Base-by-base conservation (phyloP, 35 echinoderm and acorn worm species). In the Patiria miniata region DNA sequence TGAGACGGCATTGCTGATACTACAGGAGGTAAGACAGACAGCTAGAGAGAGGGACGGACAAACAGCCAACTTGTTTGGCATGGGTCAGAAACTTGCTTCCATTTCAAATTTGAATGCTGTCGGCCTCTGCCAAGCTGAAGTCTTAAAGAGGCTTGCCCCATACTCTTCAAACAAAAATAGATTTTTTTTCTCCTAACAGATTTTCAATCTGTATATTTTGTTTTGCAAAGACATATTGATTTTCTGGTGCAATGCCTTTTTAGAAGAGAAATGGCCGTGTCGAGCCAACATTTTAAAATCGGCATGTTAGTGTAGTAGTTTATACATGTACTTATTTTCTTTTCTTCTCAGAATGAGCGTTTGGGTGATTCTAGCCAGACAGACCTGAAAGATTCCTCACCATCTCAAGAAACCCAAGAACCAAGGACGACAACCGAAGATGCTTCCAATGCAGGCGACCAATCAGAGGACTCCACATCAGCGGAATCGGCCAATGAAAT, bases 1-100 rank as follows among this genome's bases (percentile, higher is more conserved):
- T 78, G 85, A 87, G 39, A 77, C 77, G 12, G 85, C 85, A 50
- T 19, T 30, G 28, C 21, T 78, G 5, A 78, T 87, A 34, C 32
- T 87, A 30, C 16, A 79, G 37, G 40, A 87, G 76, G 85, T 87
- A 52, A 37, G 78, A n/a, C 42, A 47, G 12, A 17, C 17, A 69
- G 22, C 61, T 36, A 69, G 61, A 69, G 83, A 85, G 29, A 69
- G 32, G 17, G 28, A 61, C 18, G 22, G 33, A 6, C 16, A 61
- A 36, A 5, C 61, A 36, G 61, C 3, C 5, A 36, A 36, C 34
- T 8, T 6, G 61, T 29, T 26, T 29, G 22, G 17, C 22, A 69
- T 17, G 17, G 34, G 5, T 14, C 14, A 58, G 14, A n/a, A 15
- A 58, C 55, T n/a, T 58, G 14, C 55, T n/a, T 15, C n/a, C 14